Percentiles rank a stretch among this genome's conserved stretches.
Evolutionary conservation across 1,140 invertebrate genomes (phyloP).

Genomic region (Andricus grossulariae): DNA sequence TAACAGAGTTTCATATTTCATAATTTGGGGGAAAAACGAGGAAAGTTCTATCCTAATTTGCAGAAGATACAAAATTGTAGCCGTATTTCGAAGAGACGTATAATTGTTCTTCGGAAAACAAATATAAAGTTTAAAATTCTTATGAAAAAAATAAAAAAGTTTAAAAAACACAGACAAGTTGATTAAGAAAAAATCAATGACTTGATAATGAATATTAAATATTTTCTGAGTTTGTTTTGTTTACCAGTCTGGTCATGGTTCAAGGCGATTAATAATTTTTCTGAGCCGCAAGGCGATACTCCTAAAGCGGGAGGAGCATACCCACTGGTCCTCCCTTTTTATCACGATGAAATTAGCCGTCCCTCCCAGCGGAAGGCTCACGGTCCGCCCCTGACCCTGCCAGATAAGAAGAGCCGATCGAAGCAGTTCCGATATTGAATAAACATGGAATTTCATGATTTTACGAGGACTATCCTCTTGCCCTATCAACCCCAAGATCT

Average conservation of each 20-base stretch:
- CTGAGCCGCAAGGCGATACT: background rate
- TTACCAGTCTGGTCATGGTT: conserved; percentile 27
- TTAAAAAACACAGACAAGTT: no score
- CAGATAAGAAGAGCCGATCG: conserved; percentile 50
- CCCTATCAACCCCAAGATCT: conserved; percentile 53
- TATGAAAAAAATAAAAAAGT: no score
- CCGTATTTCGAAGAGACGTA: no score
- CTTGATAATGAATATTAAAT: background rate
- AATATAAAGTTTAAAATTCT: no score
- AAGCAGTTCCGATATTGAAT: conserved; percentile 69
- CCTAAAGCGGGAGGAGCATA: conserved; percentile 24
- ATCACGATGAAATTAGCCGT: conserved; percentile 55
- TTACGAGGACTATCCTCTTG: conserved; percentile 65
- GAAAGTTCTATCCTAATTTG: no score
- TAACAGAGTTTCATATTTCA: no score
- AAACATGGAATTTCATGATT: conserved; percentile 75
- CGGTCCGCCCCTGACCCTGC: conserved; percentile 44
- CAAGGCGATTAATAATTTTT: conserved; percentile 21
- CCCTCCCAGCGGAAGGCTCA: conserved; percentile 39
- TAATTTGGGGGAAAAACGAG: no score
- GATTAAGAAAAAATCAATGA: background rate
- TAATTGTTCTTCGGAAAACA: no score
- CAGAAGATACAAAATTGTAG: no score
- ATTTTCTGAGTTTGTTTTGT: background rate
- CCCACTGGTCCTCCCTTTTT: conserved; percentile 42